Percentiles rank a stretch among this genome's conserved stretches.
Evolutionary conservation across 2,113 vertebrate species (phyloP).

Genomic region (Delphinus delphis): DNA sequence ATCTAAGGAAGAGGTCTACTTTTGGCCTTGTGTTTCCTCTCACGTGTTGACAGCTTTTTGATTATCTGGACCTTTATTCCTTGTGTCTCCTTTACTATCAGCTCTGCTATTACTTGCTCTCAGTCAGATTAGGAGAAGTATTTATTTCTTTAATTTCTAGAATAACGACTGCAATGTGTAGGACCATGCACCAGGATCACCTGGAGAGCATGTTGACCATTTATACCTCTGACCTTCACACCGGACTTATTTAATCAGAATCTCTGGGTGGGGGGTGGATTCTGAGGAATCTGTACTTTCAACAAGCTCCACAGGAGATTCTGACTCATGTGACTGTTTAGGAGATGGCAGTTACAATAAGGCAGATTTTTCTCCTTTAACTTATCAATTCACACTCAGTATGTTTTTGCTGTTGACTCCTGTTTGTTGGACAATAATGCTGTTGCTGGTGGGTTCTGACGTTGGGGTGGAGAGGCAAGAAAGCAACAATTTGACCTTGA

Average conservation of each 20-base stretch:
- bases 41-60: neutral
- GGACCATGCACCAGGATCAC: neutral
- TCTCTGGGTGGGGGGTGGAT: neutral
- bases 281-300: neutral
- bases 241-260: conserved; percentile 13
- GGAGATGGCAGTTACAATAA: neutral
- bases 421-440: neutral
- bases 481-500: neutral
- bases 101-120: neutral
- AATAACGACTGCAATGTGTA: neutral
- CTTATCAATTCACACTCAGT: neutral
- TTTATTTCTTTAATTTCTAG: neutral
- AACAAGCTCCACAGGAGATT: neutral
- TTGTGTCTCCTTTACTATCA: neutral
- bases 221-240: neutral
- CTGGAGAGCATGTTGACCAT: neutral
- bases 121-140: neutral
- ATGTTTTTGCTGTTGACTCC: neutral
- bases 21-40: neutral
- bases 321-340: neutral
- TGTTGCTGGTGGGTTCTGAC: neutral
- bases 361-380: neutral
- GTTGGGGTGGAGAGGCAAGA: neutral
- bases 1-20: neutral
- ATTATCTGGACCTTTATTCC: neutral